Conservation (phyloP, 2,113 vertebrate species). For the Hepsetus odoe region DNA sequence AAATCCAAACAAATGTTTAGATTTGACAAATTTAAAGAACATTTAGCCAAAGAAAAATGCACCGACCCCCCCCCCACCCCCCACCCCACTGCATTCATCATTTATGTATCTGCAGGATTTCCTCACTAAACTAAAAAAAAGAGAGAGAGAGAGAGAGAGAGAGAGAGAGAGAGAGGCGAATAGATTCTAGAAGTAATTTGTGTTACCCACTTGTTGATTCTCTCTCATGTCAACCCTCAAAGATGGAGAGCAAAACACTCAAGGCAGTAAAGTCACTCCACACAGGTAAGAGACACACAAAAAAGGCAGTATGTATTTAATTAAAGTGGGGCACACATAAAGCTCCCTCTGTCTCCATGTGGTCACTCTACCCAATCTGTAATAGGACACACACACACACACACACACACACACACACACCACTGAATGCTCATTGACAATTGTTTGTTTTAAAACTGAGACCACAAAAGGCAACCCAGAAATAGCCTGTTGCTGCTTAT, state of each 20-base stretch:
- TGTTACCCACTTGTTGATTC: slow-evolving; percentile 43
- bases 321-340: slow-evolving; percentile 40
- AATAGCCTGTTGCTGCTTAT: too few relatives aligned
- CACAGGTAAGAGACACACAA: slow-evolving; percentile 43
- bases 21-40: too few relatives aligned
- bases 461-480: too few relatives aligned
- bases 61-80: too few relatives aligned
- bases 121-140: too few relatives aligned
- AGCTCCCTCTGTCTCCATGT: slow-evolving; percentile 3
- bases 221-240: slow-evolving; percentile 63
- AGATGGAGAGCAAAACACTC: neutral
- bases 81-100: too few relatives aligned
- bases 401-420: neutral
- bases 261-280: neutral
- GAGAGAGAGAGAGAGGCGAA: slow-evolving; percentile 52
- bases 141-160: slow-evolving; percentile 36
- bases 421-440: neutral
- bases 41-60: too few relatives aligned
- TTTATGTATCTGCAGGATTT: too few relatives aligned
- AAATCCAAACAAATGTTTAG: too few relatives aligned
- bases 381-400: neutral
- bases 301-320: slow-evolving; percentile 5
- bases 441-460: neutral
- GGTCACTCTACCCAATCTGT: slow-evolving; percentile 15
- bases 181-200: slow-evolving; percentile 50